Percentiles rank a stretch among this genome's conserved stretches.
Conservation (phyloP, 2,113 vertebrate genomes). For the Dunckerocampus dactyliophorus region DNA sequence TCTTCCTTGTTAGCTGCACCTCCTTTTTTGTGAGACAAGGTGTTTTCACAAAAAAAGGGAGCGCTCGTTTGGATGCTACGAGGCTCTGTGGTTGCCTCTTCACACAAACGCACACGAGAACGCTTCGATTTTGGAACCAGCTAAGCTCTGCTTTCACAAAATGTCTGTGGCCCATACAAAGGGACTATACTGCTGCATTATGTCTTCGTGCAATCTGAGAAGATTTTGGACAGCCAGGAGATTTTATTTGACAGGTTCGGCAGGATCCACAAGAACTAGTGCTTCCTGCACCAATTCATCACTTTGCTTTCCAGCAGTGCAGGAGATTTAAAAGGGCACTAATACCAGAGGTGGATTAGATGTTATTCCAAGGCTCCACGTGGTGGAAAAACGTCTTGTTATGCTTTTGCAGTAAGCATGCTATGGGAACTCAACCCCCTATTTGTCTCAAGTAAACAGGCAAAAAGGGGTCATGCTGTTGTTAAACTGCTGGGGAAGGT, state of each 20-base stretch:
- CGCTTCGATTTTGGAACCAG: neutral
- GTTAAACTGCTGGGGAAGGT: neutral
- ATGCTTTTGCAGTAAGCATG: slow-evolving; percentile 14
- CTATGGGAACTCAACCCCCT: neutral
- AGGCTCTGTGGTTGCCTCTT: no score
- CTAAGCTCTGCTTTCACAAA: slow-evolving; percentile 24
- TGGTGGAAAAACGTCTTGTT: slow-evolving; percentile 9
- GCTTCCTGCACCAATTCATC: slow-evolving; percentile 10
- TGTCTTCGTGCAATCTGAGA: slow-evolving; percentile 22
- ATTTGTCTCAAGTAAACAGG: neutral
- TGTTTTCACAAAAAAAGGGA: slow-evolving; percentile 30
- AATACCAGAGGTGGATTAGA: neutral
- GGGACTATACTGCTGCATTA: slow-evolving; percentile 32
- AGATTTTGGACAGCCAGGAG: slow-evolving; percentile 6
- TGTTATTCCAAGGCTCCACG: neutral
- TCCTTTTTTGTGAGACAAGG: no score
- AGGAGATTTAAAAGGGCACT: neutral
- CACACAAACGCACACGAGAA: neutral
- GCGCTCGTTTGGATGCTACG: no score
- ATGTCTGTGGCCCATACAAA: slow-evolving; percentile 15
- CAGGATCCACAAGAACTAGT: neutral
- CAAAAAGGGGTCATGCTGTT: neutral
- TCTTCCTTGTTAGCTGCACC: no score
- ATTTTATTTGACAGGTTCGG: slow-evolving; percentile 3
- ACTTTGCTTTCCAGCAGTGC: neutral